Evolutionary conservation across 2,113 vertebrate species (phyloP).

Genomic region (Antechinus flavipes): DNA sequence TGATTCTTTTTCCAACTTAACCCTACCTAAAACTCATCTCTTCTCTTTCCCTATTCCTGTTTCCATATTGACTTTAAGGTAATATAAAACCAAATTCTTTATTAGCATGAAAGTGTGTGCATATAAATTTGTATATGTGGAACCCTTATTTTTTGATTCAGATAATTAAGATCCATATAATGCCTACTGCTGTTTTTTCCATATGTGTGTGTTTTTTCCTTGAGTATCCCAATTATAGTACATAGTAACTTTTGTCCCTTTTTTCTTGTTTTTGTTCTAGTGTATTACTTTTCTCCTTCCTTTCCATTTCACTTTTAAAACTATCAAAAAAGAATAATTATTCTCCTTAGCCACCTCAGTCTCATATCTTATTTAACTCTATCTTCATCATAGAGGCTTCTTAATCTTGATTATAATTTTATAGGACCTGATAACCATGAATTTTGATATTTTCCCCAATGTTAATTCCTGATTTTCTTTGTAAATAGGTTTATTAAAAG

Average conservation of each 20-base stretch:
- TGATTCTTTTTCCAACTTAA: background rate
- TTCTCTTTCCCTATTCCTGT: background rate
- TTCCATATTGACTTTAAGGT: background rate
- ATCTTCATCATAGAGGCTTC: background rate
- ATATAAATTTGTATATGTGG: background rate
- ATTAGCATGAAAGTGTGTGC: background rate
- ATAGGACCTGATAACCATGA: background rate
- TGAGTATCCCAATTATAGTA: background rate
- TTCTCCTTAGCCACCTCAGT: no score
- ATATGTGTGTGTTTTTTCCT: background rate
- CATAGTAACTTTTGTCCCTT: background rate
- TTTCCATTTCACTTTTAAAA: background rate
- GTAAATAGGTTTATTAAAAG: background rate
- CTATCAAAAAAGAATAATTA: background rate
- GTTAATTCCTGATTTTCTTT: background rate
- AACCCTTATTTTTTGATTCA: background rate
- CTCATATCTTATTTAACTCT: background rate
- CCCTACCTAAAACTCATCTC: background rate
- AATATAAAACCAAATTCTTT: background rate
- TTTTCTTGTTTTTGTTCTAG: background rate
- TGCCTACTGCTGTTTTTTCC: background rate
- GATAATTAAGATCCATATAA: background rate
- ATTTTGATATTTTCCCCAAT: background rate
- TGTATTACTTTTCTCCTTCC: background rate
- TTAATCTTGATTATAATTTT: background rate